Evolutionary conservation across 2,797 vertebrate species (phyloP), one percentile per base, ranked within the genome.

Genomic region (Scolopax rusticola): DNA sequence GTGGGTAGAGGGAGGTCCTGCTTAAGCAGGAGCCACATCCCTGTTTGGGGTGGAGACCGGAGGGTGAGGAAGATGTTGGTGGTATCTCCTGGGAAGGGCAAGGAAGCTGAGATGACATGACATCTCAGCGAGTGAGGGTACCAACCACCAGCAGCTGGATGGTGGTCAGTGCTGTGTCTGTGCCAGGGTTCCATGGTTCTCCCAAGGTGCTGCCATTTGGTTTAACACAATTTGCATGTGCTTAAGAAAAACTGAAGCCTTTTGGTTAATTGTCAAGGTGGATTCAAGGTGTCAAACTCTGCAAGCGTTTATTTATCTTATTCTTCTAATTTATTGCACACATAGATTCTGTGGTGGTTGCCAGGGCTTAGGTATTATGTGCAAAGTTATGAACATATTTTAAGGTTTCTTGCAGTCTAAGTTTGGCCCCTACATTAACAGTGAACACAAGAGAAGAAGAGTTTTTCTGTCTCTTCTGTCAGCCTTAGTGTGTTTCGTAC

Each of bases 321-420:
- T 12, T 38, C 3, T 28, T 25, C 38, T 56, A 6, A 10, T 36
- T 60, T 59, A 36, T 82, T 60, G 5, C 45, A 78, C 27, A 15
- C 18, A 1, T 9, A 5, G 19, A 51, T 14, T 12, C 57, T 33
- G 1, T 1, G 36, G 13, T n/a, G 0, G 2, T 21, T 83, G 41
- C 12, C 23, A 6, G 1, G 0, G 13, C 21, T 30, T 60, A 11
- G 5, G 8, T n/a, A 7, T 59, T 74, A 1, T 2, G 11, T 68
- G 27, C 5, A 8, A 13, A 0, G 12, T 7, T 20, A 4, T 8
- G 21, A 48, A 12, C 4, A 5, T 14, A n/a, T 53, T 45, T 30
- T 0, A 12, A n/a, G 24, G 11, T 53, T 85, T 92, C 11, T 38
- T 43, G 5, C 1, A 3, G 15, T 11, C 51, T 8, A 10, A 19